Evolutionary conservation across 2,888 invertebrate species (phyloP).

Genomic region (Nephrotoma guestfalica): DNA sequence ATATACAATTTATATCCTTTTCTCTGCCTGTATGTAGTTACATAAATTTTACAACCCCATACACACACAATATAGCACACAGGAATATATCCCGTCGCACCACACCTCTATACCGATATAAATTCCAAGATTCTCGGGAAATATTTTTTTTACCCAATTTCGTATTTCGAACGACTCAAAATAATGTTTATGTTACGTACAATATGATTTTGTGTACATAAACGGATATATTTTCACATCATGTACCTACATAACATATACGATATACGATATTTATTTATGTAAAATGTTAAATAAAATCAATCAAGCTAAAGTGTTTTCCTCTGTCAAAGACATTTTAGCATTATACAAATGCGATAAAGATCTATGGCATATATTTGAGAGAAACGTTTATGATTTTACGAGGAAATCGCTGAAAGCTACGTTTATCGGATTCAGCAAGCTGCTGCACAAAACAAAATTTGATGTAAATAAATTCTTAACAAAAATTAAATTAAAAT

Average conservation of each 20-base stretch:
- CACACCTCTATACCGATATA: neutral
- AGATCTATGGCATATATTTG: neutral
- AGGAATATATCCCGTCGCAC: neutral
- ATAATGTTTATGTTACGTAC: neutral
- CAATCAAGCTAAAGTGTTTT: neutral
- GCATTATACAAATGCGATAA: neutral
- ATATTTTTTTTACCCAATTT: neutral
- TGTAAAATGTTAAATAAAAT: neutral
- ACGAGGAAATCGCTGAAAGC: too few relatives aligned
- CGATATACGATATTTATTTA: neutral
- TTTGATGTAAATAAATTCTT: too few relatives aligned
- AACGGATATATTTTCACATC: neutral
- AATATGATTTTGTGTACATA: neutral
- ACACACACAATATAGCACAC: neutral
- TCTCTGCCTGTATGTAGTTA: neutral
- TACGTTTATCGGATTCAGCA: too few relatives aligned
- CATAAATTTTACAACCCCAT: neutral
- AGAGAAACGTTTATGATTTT: neutral
- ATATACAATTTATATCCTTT: neutral
- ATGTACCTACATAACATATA: neutral
- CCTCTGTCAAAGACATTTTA: neutral
- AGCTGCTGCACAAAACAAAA: too few relatives aligned
- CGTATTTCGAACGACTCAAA: neutral
- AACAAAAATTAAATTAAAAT: neutral
- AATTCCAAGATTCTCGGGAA: neutral